phyloP scores from a whole-genome alignment of 2,888 invertebrate species.

The Eucera pruinosa region DNA sequence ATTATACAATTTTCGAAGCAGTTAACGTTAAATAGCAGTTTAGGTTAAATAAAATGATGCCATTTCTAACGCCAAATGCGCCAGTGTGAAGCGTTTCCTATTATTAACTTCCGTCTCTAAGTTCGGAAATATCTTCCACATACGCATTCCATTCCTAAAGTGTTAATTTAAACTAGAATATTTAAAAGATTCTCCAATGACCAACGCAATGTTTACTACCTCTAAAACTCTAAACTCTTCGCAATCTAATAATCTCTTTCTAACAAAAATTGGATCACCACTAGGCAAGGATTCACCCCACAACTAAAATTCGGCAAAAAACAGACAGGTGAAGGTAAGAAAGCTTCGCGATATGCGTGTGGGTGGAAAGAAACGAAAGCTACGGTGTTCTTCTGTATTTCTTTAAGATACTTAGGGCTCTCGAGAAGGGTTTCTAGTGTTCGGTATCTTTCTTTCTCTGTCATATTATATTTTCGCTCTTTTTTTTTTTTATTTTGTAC shows the following conservation, averaged over 20 bases:
- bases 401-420: slow-evolving; percentile 63
- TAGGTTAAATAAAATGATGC: too few relatives aligned
- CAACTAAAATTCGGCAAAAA: slow-evolving; percentile 12
- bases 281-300: slow-evolving; percentile 20
- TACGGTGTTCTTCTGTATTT: slow-evolving; percentile 38
- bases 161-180: not conserved
- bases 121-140: too few relatives aligned
- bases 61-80: too few relatives aligned
- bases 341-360: slow-evolving; percentile 38
- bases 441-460: slow-evolving; percentile 27
- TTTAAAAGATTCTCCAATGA: slow-evolving; percentile 4
- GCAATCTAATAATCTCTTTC: slow-evolving; percentile 18
- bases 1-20: too few relatives aligned
- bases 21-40: too few relatives aligned
- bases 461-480: slow-evolving; percentile 17
- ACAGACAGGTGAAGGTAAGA: slow-evolving; percentile 14
- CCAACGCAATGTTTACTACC: slow-evolving; percentile 17
- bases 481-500: slow-evolving; percentile 35
- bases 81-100: too few relatives aligned
- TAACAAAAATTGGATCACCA: slow-evolving; percentile 23
- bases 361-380: slow-evolving; percentile 41
- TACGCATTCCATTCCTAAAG: too few relatives aligned
- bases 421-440: slow-evolving; percentile 49
- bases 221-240: slow-evolving; percentile 13
- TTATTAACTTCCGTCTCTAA: too few relatives aligned